Evolutionary conservation across 2,113 vertebrate species (phyloP), one percentile per base, ranked within the genome.

Genomic region (Hucho hucho): DNA sequence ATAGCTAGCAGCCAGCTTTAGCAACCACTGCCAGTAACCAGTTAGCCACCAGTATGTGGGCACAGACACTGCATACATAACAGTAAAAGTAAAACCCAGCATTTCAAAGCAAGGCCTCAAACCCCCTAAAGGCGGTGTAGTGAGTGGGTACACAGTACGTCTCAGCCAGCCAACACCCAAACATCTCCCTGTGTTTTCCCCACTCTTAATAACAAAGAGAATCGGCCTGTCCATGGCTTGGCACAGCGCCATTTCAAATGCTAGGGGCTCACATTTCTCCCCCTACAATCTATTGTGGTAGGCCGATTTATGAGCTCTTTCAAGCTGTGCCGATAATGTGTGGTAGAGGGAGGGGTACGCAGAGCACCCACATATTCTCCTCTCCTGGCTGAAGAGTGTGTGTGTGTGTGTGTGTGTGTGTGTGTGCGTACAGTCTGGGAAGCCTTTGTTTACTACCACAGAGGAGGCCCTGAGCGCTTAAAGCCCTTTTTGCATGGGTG

Each of bases 401-500:
- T 47, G 72, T 46, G 25, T 22, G 13, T 16, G 49, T 69, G 53
- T 58, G 6, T 58, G 18, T 76, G 69, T 72, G 77, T 82, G 73
- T 82, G 71, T 64, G 71, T 64, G 29, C 4, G 4, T 20, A 6
- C 16, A 1, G 76, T 81, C 75, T 73, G 72, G 75, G 65, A 78
- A 82, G 82, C 76, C 73, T 89, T 90, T 90, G 89, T 89, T 90
- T 89, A 88, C 84, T 83, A 85, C 87, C 79, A 75, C 76, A 84
- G 80, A 77, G 74, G 74, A 83, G 74, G 67, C 72, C 71, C 64
- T 22, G 65, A 83, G 73, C 59, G 78, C 71, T 79, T 83, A 77
- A 77, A 88, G 84, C 85, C 70, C 70, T 87, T 87, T 89, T 74
- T 75, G 29, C 59, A 86, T 58, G 65, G 77, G 16, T 53, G 6